Evolutionary conservation across 2,113 vertebrate species (phyloP).

Genomic region (Saguinus midas): DNA sequence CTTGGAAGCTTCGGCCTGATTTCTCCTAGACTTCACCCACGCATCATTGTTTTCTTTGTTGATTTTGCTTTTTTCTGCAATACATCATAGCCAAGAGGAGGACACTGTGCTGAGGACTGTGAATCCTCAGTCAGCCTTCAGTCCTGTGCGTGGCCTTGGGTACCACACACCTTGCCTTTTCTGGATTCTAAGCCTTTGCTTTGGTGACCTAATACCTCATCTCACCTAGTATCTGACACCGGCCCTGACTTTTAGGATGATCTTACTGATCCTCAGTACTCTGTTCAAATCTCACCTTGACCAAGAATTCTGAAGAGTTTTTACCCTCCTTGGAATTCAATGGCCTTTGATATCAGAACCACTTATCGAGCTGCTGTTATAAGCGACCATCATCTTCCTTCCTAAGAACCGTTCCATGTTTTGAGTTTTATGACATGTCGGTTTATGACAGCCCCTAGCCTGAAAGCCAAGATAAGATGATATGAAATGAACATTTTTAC

Average conservation of each 20-base stretch:
- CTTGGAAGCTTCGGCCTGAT: not conserved
- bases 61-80: not conserved
- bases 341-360: not conserved
- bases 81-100: not conserved
- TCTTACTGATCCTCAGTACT: not conserved
- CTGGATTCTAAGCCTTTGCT: not conserved
- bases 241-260: not conserved
- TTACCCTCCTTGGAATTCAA: not conserved
- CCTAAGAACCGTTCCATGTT: not conserved
- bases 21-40: not conserved
- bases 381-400: not conserved
- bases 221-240: not conserved
- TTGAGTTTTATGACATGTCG: constrained; percentile 29
- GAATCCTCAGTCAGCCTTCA: not conserved
- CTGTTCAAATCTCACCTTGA: not conserved
- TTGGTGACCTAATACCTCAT: no score
- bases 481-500: constrained; percentile 49
- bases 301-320: not conserved
- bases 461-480: constrained; percentile 48
- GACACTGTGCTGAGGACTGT: fast-evolving
- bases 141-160: not conserved
- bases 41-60: not conserved
- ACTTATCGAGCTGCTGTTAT: not conserved
- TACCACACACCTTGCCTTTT: not conserved
- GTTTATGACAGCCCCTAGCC: not conserved